Conservation (phyloP, 1,140 invertebrate genomes). For the Tenebrio molitor region DNA sequence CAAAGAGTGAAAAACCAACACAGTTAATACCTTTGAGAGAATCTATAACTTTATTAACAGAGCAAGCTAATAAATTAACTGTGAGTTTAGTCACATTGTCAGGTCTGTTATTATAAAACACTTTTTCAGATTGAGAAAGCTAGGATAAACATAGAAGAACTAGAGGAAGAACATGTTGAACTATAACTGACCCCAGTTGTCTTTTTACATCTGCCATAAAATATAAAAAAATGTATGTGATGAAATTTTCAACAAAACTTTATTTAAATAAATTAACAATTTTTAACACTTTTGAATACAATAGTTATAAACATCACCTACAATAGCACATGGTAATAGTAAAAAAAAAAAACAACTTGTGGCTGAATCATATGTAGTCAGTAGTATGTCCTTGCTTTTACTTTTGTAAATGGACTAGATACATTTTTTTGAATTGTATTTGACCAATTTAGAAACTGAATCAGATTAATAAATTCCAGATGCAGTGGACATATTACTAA, state of each 20-base stretch:
- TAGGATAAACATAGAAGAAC: neutral
- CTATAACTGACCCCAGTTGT: too few species aligned
- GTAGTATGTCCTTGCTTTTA: neutral
- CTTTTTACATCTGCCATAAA: neutral
- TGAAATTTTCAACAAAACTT: constrained; percentile 35
- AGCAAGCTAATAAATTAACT: constrained; percentile 8
- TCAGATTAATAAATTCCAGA: too few species aligned
- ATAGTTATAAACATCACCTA: constrained; percentile 19
- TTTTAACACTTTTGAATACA: constrained; percentile 35
- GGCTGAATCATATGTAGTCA: neutral
- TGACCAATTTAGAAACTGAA: too few species aligned
- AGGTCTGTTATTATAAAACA: too few species aligned
- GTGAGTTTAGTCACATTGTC: constrained; percentile 2
- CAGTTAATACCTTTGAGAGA: constrained; percentile 8
- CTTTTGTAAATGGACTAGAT: constrained; percentile 27
- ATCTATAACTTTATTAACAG: constrained; percentile 1
- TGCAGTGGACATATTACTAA: constrained; percentile 10
- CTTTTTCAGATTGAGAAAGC: neutral
- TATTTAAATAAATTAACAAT: constrained; percentile 39
- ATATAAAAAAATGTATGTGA: neutral
- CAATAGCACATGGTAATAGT: constrained; percentile 15
- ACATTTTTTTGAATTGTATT: too few species aligned
- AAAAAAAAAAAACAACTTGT: neutral
- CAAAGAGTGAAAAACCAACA: constrained; percentile 4
- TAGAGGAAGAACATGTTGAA: neutral